Conservation (phyloP, 2,888 invertebrate species). For the Xanthia icteritia region DNA sequence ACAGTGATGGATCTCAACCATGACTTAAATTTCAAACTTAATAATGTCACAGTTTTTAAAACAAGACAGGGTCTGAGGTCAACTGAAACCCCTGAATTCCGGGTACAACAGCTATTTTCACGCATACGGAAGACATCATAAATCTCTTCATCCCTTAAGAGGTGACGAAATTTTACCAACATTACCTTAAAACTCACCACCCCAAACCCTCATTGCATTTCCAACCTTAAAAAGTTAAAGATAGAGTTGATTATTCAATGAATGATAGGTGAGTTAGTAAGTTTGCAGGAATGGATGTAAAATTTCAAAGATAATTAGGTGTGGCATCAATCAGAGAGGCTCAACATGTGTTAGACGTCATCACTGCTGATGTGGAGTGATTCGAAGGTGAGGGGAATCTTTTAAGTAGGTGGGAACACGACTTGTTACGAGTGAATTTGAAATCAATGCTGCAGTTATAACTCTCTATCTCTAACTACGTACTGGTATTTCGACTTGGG, state of each 20-base stretch:
- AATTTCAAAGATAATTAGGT: conserved; percentile 80
- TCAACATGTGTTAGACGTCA: conserved; percentile 79
- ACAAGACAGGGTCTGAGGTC: conserved; percentile 27
- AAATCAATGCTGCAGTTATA: not conserved
- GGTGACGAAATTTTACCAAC: conserved; percentile 56
- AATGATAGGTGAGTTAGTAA: not conserved
- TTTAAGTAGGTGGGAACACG: conserved; percentile 33
- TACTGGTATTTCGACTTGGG: not conserved
- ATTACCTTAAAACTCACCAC: not conserved
- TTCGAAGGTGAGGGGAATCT: conserved; percentile 36
- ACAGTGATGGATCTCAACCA: not conserved
- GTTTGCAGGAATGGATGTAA: conserved; percentile 63
- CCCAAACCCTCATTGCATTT: not conserved
- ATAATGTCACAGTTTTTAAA: conserved; percentile 24
- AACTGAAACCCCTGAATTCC: conserved; percentile 42
- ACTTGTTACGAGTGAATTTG: conserved; percentile 8
- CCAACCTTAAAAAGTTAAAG: fast-evolving
- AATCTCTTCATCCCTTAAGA: conserved; percentile 61
- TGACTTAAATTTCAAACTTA: conserved; percentile 16
- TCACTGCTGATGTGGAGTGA: conserved; percentile 61
- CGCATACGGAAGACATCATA: conserved; percentile 61
- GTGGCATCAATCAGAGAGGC: conserved; percentile 76
- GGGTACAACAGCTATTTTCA: conserved; percentile 53
- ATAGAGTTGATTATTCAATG: not conserved
- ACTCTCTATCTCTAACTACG: not conserved